Percentiles rank a stretch among this genome's conserved stretches.
Conservation (phyloP, 2,797 vertebrate genomes). For the Sebastes minor region DNA sequence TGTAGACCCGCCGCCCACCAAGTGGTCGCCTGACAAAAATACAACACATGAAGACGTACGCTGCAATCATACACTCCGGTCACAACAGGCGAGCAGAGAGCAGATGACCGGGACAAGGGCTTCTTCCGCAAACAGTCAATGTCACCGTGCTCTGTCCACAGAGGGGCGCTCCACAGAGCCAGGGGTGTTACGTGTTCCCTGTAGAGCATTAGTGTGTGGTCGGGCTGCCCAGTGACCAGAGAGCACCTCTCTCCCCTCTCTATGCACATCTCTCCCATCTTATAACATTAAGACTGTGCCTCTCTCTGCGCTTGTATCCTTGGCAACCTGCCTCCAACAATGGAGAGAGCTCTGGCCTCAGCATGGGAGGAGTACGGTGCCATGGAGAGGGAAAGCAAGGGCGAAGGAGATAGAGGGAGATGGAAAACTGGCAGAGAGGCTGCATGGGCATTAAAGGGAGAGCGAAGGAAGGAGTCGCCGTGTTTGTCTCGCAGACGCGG, state of each 20-base stretch:
- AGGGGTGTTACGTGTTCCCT: conserved; percentile 38
- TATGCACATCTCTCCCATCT: conserved; percentile 72
- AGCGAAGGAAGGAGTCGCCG: conserved; percentile 29
- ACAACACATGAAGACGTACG: conserved; percentile 11
- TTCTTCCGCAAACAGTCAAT: conserved; percentile 47
- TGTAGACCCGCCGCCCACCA: background rate
- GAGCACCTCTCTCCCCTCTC: conserved; percentile 56
- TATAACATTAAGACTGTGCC: conserved; percentile 76
- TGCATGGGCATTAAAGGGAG: conserved; percentile 22
- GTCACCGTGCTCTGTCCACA: conserved; percentile 54
- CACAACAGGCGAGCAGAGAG: conserved; percentile 43
- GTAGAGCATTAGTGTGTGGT: conserved; percentile 48
- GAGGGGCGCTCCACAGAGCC: conserved; percentile 37
- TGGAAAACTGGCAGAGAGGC: conserved; percentile 56
- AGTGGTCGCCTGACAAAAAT: conserved; percentile 29
- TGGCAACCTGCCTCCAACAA: conserved; percentile 83
- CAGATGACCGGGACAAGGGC: conserved; percentile 46
- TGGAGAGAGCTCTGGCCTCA: conserved; percentile 72
- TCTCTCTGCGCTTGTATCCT: conserved; percentile 81
- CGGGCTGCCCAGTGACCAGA: conserved; percentile 61
- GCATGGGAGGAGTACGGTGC: conserved; percentile 70
- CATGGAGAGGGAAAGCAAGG: conserved; percentile 69
- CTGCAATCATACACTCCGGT: conserved; percentile 28
- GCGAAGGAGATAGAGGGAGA: conserved; percentile 57
- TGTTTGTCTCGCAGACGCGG: conserved; percentile 25